A percentile compares a stretch with the other conserved stretches of the same genome.
phyloP scores from a whole-genome alignment of 1,140 invertebrate species.

The Akabosia matsudoensis region DNA sequence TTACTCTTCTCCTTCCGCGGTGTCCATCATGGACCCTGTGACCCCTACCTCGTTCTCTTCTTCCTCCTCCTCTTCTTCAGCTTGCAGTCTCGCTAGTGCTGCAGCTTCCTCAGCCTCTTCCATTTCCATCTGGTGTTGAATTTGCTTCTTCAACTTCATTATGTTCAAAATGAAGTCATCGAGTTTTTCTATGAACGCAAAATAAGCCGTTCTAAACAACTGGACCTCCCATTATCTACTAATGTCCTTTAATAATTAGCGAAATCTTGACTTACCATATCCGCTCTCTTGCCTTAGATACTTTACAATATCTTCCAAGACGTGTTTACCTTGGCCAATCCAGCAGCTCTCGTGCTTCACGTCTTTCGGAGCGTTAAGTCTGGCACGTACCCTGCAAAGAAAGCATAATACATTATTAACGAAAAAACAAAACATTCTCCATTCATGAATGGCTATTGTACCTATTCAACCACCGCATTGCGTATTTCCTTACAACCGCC shows the following conservation, averaged over 20 bases:
- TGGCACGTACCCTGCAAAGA: neutral
- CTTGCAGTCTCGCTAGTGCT: neutral
- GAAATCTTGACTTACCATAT: constrained; percentile 18
- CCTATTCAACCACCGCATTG: neutral
- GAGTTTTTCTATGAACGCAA: constrained; percentile 26
- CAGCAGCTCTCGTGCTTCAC: constrained; percentile 7
- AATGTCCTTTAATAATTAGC: neutral
- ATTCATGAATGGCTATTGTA: neutral
- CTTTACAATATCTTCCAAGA: constrained; percentile 20
- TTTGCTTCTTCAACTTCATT: constrained; percentile 28
- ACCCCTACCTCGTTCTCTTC: neutral
- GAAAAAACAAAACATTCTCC: neutral
- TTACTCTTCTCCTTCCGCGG: too few species aligned
- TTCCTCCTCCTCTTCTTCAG: neutral
- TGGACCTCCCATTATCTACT: neutral
- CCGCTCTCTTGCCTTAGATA: constrained; percentile 26
- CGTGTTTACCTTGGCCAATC: neutral
- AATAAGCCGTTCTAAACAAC: neutral
- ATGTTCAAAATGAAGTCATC: constrained; percentile 36
- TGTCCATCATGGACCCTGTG: too few species aligned
- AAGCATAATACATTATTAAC: neutral
- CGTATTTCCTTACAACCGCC: neutral
- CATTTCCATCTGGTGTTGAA: constrained; percentile 12
- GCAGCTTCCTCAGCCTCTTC: constrained; percentile 25
- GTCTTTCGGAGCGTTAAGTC: neutral